phyloP scores from a whole-genome alignment of 2,888 invertebrate species.

The Euproctis similis region DNA sequence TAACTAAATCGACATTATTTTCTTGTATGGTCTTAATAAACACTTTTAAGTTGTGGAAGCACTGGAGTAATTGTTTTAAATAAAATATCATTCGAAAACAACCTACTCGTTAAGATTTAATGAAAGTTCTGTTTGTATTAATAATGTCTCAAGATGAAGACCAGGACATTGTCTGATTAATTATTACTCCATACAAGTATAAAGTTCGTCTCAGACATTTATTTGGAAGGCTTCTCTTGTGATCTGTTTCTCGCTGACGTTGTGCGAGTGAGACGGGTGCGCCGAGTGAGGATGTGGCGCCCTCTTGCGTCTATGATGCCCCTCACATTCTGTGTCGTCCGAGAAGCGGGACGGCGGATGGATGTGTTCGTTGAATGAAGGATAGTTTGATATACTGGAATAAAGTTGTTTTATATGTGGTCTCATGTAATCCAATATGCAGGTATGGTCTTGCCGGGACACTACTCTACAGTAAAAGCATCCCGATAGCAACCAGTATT shows the following conservation, averaged over 20 bases:
- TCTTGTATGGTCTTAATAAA: too few relatives aligned
- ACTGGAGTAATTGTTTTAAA: conserved; percentile 17
- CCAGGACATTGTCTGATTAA: not conserved
- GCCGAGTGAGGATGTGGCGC: conserved; percentile 34
- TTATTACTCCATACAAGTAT: conserved; percentile 7
- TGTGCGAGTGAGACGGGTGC: conserved; percentile 30
- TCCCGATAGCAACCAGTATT: too few relatives aligned
- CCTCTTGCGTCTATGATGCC: conserved; percentile 61
- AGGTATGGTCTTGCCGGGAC: too few relatives aligned
- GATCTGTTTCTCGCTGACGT: conserved; percentile 55
- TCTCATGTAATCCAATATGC: too few relatives aligned
- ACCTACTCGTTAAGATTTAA: conserved; percentile 1
- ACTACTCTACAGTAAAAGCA: too few relatives aligned
- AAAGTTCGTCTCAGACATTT: conserved; percentile 76
- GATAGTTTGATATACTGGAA: conserved; percentile 84
- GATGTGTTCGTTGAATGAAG: conserved; percentile 87
- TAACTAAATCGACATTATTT: too few relatives aligned
- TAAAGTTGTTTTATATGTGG: too few relatives aligned
- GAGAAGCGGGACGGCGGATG: conserved; percentile 92
- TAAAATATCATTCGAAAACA: conserved; percentile 8
- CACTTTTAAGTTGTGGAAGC: too few relatives aligned
- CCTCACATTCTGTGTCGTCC: conserved; percentile 81
- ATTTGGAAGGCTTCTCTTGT: conserved; percentile 86
- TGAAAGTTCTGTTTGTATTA: conserved; percentile 7
- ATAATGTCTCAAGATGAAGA: too few relatives aligned